Percentiles rank a stretch among this genome's conserved stretches.
phyloP scores from a whole-genome alignment of 2,797 vertebrate species.

The Galagoides demidoff region DNA sequence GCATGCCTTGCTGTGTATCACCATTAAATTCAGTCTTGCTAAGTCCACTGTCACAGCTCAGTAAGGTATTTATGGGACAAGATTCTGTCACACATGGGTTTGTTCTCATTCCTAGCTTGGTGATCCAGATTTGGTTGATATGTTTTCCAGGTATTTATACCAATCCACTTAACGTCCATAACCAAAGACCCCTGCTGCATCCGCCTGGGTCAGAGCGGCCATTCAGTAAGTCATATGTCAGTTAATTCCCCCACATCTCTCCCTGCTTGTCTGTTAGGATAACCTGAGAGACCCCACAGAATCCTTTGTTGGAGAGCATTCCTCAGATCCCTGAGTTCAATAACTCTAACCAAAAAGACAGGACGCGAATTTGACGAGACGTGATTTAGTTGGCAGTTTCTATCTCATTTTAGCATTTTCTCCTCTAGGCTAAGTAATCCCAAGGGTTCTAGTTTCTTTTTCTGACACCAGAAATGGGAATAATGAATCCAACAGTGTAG shows the following conservation, averaged over 20 bases:
- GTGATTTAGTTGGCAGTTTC: not conserved
- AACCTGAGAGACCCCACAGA: not conserved
- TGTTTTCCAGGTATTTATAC: not conserved
- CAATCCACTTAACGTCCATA: not conserved
- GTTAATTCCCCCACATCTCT: not conserved
- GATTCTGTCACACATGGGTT: not conserved
- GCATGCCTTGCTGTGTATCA: not conserved
- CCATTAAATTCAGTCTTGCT: conserved; percentile 37
- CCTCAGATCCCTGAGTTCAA: not conserved
- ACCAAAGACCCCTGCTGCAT: not conserved
- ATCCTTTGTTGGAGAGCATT: not conserved
- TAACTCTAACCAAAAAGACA: conserved; percentile 1
- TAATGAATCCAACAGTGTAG: conserved; percentile 23
- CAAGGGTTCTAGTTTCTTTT: not conserved
- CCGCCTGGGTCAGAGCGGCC: not conserved
- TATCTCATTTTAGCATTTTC: conserved; percentile 15
- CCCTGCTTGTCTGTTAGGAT: not conserved
- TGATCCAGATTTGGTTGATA: not conserved
- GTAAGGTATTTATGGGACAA: not conserved
- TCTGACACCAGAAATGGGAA: not conserved
- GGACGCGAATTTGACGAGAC: conserved; percentile 18
- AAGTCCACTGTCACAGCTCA: conserved; percentile 28
- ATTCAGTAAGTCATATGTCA: not conserved
- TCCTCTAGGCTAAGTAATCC: not conserved
- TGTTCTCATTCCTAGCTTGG: not conserved